phyloP scores from a whole-genome alignment of 2,888 invertebrate species.

The Pegoplata infirma region DNA sequence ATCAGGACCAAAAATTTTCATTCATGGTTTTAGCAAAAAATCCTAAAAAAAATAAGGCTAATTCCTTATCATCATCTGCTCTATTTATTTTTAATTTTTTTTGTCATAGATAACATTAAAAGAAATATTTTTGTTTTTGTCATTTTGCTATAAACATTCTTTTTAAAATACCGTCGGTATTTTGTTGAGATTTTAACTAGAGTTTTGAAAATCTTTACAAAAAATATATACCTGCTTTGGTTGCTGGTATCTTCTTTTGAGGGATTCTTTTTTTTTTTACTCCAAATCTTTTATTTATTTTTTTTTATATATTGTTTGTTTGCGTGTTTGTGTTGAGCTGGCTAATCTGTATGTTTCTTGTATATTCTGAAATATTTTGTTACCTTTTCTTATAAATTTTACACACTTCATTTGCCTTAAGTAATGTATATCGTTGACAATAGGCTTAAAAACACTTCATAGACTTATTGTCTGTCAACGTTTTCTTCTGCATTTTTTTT shows the following conservation, averaged over 20 bases:
- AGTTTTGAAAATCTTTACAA: not conserved
- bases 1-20: constrained; percentile 49
- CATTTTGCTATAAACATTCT: constrained; percentile 24
- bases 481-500: constrained; percentile 52
- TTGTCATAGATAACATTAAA: constrained; percentile 4
- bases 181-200: constrained; percentile 6
- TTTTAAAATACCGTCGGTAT: constrained; percentile 50
- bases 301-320: constrained; percentile 39
- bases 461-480: constrained; percentile 70
- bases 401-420: constrained; percentile 67
- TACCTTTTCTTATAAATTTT: constrained; percentile 58
- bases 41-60: not conserved
- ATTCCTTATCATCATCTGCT: constrained; percentile 59
- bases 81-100: constrained; percentile 46
- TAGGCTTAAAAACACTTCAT: constrained; percentile 73
- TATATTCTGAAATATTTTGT: constrained; percentile 52
- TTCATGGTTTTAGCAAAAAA: constrained; percentile 55
- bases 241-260: constrained; percentile 12
- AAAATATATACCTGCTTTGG: constrained; percentile 50
- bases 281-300: not conserved
- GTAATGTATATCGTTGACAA: constrained; percentile 70
- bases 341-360: constrained; percentile 60
- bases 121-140: not conserved
- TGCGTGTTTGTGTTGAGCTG: constrained; percentile 61
- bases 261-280: constrained; percentile 27